Evolutionary conservation across 2,797 vertebrate genomes (phyloP), one percentile per base, ranked within the genome.

Genomic region (Bryconaethiops microstoma): DNA sequence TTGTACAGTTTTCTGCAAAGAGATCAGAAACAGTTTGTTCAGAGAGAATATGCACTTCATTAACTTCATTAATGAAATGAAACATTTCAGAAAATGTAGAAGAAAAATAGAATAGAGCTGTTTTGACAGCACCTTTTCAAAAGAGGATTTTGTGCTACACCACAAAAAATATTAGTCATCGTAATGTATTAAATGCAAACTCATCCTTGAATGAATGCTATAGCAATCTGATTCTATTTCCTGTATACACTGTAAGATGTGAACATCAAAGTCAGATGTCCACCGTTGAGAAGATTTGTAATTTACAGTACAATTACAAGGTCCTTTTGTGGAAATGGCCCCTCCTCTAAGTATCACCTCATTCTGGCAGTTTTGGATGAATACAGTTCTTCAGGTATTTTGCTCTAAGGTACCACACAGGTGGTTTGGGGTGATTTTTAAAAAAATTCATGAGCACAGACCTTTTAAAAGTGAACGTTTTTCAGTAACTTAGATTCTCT

Each of bases 291-390:
- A 54, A 40, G 54, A 74, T 21, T 35, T 5, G 9, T 59, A 45
- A 40, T 60, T 74, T 74, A 5, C 14, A 60, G 6, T 45, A 62
- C 57, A 42, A 74, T 40, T 60, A 57, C 72, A 40, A 57, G 25
- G 2, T 1, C 13, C 39, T 14, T 54, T 73, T 57, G 17, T 8
- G 39, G 52, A 21, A 73, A 57, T 2, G 19, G 25, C 7, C 54
- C 72, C 5, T 74, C 54, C 55, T 45, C 39, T 60, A 45, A 74
- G 39, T 74, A 45, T 73, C 29, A 73, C 29, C 50, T 57, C 52
- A n/a, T 13, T 17, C 52, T 57, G 52, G 19, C 70, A 55, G 25
- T 8, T 25, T 19, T 45, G 48, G 69, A 54, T 45, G 40, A 50
- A 35, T 14, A 59, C 1, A 59, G 23, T 70, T 70, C 14, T 23